A percentile compares a stretch with the other conserved stretches of the same genome.
phyloP scores from a whole-genome alignment of 2,888 invertebrate genomes.

The Emesis russula region DNA sequence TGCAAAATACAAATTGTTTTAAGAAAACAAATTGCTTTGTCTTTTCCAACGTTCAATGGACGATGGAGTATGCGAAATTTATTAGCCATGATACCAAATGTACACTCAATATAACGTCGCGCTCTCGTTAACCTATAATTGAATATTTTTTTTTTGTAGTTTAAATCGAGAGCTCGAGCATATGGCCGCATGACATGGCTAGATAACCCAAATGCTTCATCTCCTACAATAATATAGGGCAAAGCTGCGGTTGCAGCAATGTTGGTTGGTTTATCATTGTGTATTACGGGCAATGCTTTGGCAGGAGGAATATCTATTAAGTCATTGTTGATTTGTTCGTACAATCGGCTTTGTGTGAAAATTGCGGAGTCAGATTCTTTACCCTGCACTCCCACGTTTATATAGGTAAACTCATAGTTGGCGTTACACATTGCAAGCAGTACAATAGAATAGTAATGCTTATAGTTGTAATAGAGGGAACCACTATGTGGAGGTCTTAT shows the following conservation, averaged over 20 bases:
- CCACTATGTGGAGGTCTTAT: too few species aligned
- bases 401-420: too few species aligned
- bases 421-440: too few species aligned
- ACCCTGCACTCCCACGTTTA: constrained; percentile 71
- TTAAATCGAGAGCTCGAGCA: constrained; percentile 74
- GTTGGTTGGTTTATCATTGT: too few species aligned
- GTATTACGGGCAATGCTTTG: constrained; percentile 53
- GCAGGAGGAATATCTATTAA: constrained; percentile 79
- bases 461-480: too few species aligned
- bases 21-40: constrained; percentile 41
- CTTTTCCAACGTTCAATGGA: constrained; percentile 58
- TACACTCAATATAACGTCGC: constrained; percentile 80
- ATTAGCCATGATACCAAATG: constrained; percentile 73
- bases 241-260: too few species aligned
- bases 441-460: too few species aligned
- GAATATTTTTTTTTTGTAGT: constrained; percentile 78
- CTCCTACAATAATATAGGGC: too few species aligned
- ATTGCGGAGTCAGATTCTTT: constrained; percentile 81
- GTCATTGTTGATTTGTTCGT: constrained; percentile 74
- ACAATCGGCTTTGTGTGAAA: constrained; percentile 76
- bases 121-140: constrained; percentile 53
- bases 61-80: constrained; percentile 57
- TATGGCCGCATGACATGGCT: constrained; percentile 81
- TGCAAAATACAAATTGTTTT: constrained; percentile 55
- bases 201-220: constrained; percentile 41